phyloP scores from a whole-genome alignment of 1,140 invertebrate genomes.

The Mylabris phalerata region DNA sequence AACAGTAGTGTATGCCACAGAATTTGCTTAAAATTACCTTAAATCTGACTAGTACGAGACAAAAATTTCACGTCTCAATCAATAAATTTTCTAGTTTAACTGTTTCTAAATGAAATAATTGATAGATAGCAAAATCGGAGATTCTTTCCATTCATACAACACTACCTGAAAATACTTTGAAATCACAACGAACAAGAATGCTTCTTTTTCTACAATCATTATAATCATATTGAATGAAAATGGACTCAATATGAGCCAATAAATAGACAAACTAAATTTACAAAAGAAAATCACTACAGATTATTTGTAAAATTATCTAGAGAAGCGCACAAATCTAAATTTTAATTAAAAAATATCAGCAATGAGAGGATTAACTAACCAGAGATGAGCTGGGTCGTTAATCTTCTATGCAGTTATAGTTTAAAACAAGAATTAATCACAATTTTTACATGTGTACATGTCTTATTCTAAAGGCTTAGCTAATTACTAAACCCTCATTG shows the following conservation, averaged over 20 bases:
- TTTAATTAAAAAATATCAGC: constrained; percentile 21
- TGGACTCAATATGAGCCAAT: constrained; percentile 23
- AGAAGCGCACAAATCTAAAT: constrained; percentile 18
- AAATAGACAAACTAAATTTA: neutral
- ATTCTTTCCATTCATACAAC: constrained; percentile 8
- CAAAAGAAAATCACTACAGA: constrained; percentile 10
- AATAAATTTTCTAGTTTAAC: constrained; percentile 4
- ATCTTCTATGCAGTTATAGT: constrained; percentile 5
- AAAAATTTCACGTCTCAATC: neutral
- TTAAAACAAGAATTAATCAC: constrained; percentile 3
- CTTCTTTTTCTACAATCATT: neutral
- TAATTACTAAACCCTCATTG: neutral
- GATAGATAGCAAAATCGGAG: constrained; percentile 18
- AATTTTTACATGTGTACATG: neutral
- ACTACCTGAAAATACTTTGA: constrained; percentile 7
- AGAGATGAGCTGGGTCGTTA: constrained; percentile 9
- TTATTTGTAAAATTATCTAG: constrained; percentile 16
- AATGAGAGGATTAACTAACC: neutral
- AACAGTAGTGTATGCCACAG: no score
- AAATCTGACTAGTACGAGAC: constrained; percentile 21
- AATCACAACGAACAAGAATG: constrained; percentile 21
- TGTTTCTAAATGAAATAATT: neutral
- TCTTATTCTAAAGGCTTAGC: neutral
- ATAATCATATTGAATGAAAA: no score
- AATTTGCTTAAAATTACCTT: no score